Conservation (phyloP, 1,140 invertebrate genomes). For the Phenacoccus solenopsis region DNA sequence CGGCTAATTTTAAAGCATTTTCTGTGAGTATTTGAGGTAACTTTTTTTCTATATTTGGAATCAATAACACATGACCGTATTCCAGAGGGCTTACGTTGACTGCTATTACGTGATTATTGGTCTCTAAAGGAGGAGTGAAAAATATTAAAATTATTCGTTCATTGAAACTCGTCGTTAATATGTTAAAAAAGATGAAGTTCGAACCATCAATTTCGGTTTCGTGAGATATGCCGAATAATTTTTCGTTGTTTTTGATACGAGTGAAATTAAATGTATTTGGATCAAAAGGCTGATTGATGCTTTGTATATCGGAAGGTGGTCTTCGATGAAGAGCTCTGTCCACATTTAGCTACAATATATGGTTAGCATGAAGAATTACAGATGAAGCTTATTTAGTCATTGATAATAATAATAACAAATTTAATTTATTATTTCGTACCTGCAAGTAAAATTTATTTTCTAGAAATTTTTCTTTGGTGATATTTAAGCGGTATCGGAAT, state of each 20-base stretch:
- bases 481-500: neutral
- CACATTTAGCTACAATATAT: neutral
- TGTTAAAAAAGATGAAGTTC: neutral
- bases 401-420: neutral
- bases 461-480: neutral
- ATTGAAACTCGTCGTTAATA: neutral
- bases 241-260: neutral
- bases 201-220: neutral
- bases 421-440: neutral
- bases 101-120: neutral
- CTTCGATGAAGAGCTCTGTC: neutral
- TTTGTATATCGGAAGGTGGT: neutral
- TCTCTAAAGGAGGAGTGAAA: neutral
- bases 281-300: neutral
- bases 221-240: neutral
- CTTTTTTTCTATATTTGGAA: slow-evolving; percentile 42
- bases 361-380: neutral
- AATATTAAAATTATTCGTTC: neutral
- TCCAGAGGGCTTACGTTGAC: slow-evolving; percentile 57
- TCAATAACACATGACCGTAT: slow-evolving; percentile 47
- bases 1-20: slow-evolving; percentile 35
- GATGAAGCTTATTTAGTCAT: neutral
- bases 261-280: neutral
- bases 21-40: slow-evolving; percentile 44
- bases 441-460: neutral